phyloP scores from a whole-genome alignment of 2,113 vertebrate species.

The Spea multiplicata region DNA sequence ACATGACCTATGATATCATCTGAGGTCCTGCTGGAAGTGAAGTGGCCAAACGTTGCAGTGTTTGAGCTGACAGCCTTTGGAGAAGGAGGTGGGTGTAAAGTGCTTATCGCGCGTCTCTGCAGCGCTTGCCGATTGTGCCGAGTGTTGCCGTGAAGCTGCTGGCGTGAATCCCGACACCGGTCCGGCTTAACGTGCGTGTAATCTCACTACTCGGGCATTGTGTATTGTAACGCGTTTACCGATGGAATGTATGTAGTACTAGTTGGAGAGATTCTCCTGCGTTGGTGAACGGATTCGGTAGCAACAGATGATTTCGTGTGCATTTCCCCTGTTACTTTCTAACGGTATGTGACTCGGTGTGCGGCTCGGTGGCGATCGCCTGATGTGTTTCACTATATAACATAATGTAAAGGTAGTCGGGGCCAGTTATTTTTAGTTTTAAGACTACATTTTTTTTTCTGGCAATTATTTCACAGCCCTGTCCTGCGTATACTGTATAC shows the following conservation, averaged over 20 bases:
- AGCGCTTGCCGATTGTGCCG: background rate
- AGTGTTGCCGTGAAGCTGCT: too few relatives aligned
- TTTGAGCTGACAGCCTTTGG: background rate
- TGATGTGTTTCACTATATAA: background rate
- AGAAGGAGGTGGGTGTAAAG: background rate
- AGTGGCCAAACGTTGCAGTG: background rate
- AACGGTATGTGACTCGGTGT: background rate
- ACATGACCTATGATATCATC: too few relatives aligned
- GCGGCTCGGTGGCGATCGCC: background rate
- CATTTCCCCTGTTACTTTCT: background rate
- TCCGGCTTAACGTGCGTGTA: background rate
- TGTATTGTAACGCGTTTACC: background rate
- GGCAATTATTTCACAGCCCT: background rate
- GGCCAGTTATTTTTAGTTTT: background rate
- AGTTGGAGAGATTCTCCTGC: background rate
- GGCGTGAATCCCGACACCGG: too few relatives aligned
- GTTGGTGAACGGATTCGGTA: background rate
- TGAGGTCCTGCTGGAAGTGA: too few relatives aligned
- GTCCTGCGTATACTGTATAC: background rate
- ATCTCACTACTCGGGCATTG: background rate
- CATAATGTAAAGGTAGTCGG: background rate
- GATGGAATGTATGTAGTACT: background rate
- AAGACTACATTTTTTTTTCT: background rate
- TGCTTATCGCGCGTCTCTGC: background rate
- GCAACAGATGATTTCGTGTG: background rate